Evolutionary conservation across 2,888 invertebrate genomes (phyloP).

Genomic region (Agonopterix alstromeriana): DNA sequence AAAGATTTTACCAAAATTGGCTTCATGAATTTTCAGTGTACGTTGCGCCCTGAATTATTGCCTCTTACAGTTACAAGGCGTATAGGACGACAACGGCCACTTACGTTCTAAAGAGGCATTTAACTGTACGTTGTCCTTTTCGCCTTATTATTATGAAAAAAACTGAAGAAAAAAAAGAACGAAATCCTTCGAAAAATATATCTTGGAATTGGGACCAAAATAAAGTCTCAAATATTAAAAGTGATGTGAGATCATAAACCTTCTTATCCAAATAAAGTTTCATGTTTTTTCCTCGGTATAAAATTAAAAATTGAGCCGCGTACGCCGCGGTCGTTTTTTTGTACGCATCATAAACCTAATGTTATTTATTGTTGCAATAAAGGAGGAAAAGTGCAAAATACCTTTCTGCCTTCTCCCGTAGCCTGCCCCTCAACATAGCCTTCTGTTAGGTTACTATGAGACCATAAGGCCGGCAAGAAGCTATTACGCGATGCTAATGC

Average conservation of each 20-base stretch:
- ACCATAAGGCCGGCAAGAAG: too few species aligned
- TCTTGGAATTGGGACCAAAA: too few species aligned
- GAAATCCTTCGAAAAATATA: too few species aligned
- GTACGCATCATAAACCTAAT: constrained; percentile 20
- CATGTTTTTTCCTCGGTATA: background rate
- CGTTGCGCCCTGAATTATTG: constrained; percentile 2
- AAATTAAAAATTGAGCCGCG: constrained; percentile 16
- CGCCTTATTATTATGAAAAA: too few species aligned
- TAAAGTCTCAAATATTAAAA: too few species aligned
- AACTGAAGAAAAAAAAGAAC: too few species aligned
- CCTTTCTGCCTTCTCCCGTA: constrained; percentile 3
- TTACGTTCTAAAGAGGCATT: constrained; percentile 7
- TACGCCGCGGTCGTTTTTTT: constrained; percentile 7
- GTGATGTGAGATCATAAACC: too few species aligned
- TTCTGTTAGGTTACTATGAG: too few species aligned
- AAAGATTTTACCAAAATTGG: too few species aligned
- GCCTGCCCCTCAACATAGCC: too few species aligned
- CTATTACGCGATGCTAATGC: too few species aligned
- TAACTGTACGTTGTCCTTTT: background rate
- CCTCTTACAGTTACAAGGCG: constrained; percentile 1
- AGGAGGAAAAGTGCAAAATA: constrained; percentile 11
- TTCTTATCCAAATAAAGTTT: too few species aligned
- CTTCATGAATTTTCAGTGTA: background rate
- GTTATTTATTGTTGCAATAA: constrained; percentile 21
- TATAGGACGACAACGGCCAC: constrained; percentile 9